phyloP scores from a whole-genome alignment of 2,888 invertebrate genomes.

The Himalopsyche tibetana region DNA sequence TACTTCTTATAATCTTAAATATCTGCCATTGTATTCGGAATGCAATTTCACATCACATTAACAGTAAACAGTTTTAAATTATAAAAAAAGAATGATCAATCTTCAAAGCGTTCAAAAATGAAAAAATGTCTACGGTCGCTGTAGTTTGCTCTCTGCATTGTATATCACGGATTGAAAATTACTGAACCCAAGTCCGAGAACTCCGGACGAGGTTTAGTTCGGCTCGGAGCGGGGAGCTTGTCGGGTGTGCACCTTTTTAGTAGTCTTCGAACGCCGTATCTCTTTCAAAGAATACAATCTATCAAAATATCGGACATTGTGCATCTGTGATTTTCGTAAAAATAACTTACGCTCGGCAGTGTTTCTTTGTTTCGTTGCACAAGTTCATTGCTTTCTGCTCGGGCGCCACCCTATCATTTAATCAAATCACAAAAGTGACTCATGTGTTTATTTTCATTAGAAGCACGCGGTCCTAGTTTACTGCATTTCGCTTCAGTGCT shows the following conservation, averaged over 20 bases:
- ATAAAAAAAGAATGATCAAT: no score
- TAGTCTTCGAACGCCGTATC: not conserved
- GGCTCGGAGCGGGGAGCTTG: not conserved
- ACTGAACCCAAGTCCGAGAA: conserved; percentile 3
- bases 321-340: conserved; percentile 27
- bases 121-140: no score
- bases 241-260: not conserved
- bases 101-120: no score
- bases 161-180: conserved; percentile 7
- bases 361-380: conserved; percentile 40
- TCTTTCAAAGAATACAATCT: not conserved
- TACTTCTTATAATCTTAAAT: no score
- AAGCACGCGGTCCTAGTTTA: conserved; percentile 37
- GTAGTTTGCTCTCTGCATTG: no score
- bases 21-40: no score
- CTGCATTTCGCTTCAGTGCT: conserved; percentile 29
- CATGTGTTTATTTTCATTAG: conserved; percentile 42
- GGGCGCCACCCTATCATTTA: conserved; percentile 40
- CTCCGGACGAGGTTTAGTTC: not conserved
- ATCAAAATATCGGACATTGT: conserved; percentile 12
- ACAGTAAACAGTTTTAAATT: no score
- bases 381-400: conserved; percentile 30
- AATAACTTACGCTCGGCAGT: conserved; percentile 38
- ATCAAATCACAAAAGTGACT: conserved; percentile 34
- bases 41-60: no score